These are phyloP conservation scores for Enteromius argenteus DNA, from an alignment of 2,797 vertebrate species.

Conservation along the genomic window DNA sequence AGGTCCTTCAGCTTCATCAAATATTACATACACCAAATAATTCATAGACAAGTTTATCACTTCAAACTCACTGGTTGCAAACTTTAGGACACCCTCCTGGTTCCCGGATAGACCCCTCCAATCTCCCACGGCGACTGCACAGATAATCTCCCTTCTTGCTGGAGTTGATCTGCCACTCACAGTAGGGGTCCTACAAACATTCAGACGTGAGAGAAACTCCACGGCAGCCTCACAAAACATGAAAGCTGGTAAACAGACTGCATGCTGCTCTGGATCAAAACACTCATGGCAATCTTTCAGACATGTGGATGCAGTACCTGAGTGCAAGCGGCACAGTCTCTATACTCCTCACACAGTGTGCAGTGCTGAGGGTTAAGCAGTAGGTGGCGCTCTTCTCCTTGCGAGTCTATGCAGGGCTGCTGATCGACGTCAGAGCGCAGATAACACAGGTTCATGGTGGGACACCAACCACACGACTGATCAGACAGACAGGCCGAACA, in stretches of 20 bases:
- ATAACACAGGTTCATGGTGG: conserved; percentile 81
- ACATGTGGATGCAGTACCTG: conserved; percentile 74
- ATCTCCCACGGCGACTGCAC: conserved; percentile 87
- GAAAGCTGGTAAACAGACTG: conserved; percentile 19
- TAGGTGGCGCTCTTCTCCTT: conserved; percentile 76
- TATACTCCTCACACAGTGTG: conserved; percentile 89
- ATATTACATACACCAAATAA: conserved; percentile 19
- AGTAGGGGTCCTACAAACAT: conserved; percentile 83
- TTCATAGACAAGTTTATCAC: conserved; percentile 19
- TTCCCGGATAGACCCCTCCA: conserved; percentile 85
- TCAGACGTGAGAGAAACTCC: conserved; percentile 16
- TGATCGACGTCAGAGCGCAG: conserved; percentile 72
- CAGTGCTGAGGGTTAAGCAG: conserved; percentile 86
- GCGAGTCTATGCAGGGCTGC: conserved; percentile 73
- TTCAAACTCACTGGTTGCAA: conserved; percentile 87
- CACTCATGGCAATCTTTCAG: not conserved
- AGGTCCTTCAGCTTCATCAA: not conserved
- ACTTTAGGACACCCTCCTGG: conserved; percentile 84
- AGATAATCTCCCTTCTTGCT: conserved; percentile 91
- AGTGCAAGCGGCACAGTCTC: conserved; percentile 89
- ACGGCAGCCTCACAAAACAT: conserved; percentile 18
- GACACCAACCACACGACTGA: conserved; percentile 93
- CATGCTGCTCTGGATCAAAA: conserved; percentile 49
- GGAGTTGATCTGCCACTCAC: conserved; percentile 91
- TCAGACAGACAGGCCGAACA: conserved; percentile 90